Evolutionary conservation across 64 coral and sea anemone genomes (phyloP).

Genomic region (Astreopora myriophthalma): DNA sequence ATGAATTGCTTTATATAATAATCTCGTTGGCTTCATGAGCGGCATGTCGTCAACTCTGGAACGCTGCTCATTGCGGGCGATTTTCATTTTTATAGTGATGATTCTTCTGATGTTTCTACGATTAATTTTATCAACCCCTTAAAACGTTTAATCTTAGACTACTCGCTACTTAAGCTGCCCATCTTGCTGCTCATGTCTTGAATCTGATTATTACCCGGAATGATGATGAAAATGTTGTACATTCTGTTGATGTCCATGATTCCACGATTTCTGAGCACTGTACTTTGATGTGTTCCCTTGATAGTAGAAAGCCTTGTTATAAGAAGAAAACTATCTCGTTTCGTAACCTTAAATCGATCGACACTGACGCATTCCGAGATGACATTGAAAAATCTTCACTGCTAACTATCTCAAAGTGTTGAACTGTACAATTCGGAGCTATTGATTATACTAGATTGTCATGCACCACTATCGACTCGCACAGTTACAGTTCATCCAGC

Average conservation of each 20-base stretch:
- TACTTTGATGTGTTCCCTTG: too few species aligned
- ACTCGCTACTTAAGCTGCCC: slow-evolving; percentile 28
- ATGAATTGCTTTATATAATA: too few species aligned
- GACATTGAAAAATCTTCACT: too few species aligned
- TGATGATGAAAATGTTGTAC: slow-evolving; percentile 27
- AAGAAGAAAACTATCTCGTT: slow-evolving; percentile 23
- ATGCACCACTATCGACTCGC: too few species aligned
- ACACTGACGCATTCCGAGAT: slow-evolving; percentile 20
- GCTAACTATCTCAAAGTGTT: slow-evolving; percentile 33
- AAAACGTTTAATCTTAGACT: slow-evolving; percentile 52
- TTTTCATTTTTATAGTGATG: too few species aligned
- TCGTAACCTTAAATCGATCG: slow-evolving; percentile 43
- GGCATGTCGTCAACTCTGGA: too few species aligned
- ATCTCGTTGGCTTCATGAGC: too few species aligned
- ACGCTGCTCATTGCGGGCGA: too few species aligned
- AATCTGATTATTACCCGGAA: slow-evolving; percentile 50
- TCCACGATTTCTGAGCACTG: slow-evolving; percentile 30
- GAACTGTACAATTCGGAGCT: neutral
- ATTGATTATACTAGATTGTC: too few species aligned
- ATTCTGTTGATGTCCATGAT: neutral
- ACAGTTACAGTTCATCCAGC: too few species aligned
- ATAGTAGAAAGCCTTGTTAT: neutral
- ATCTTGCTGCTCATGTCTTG: slow-evolving; percentile 47
- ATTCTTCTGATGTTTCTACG: neutral
- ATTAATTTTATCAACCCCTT: neutral